Conservation (phyloP, 1,140 invertebrate genomes). For the Cyclargus thomasi region DNA sequence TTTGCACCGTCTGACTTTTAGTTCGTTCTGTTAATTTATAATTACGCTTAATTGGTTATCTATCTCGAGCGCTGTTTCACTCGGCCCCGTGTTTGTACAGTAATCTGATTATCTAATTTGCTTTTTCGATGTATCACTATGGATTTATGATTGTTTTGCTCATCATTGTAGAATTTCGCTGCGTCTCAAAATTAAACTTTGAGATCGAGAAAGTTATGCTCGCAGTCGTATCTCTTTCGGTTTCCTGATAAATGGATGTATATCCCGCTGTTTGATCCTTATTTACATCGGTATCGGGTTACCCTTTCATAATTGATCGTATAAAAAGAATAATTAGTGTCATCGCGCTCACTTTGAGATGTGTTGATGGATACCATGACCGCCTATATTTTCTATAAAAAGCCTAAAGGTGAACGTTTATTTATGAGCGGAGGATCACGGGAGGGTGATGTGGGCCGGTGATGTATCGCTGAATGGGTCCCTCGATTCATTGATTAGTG, state of each 20-base stretch:
- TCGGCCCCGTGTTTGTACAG: constrained; percentile 20
- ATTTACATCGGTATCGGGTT: background rate
- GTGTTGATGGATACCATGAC: background rate
- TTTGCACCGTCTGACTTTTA: constrained; percentile 43
- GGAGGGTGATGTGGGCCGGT: constrained; percentile 16
- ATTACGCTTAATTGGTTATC: constrained; percentile 50
- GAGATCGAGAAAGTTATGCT: background rate
- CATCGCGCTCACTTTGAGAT: constrained; percentile 2
- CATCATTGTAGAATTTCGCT: background rate
- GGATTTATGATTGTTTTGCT: background rate
- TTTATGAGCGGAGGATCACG: background rate
- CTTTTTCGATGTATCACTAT: background rate
- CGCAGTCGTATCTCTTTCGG: background rate
- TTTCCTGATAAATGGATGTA: background rate
- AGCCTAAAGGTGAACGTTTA: constrained; percentile 14
- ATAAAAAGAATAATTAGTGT: background rate
- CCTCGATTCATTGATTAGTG: constrained; percentile 34
- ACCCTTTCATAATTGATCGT: background rate
- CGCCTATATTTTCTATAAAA: constrained; percentile 8
- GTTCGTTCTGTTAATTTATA: constrained; percentile 51
- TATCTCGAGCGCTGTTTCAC: constrained; percentile 32
- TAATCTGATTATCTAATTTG: constrained; percentile 8
- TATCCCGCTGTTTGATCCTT: background rate
- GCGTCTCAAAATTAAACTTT: background rate
- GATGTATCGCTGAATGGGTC: constrained; percentile 31